Conservation (phyloP, 2,797 vertebrate genomes). For the Picus viridis region DNA sequence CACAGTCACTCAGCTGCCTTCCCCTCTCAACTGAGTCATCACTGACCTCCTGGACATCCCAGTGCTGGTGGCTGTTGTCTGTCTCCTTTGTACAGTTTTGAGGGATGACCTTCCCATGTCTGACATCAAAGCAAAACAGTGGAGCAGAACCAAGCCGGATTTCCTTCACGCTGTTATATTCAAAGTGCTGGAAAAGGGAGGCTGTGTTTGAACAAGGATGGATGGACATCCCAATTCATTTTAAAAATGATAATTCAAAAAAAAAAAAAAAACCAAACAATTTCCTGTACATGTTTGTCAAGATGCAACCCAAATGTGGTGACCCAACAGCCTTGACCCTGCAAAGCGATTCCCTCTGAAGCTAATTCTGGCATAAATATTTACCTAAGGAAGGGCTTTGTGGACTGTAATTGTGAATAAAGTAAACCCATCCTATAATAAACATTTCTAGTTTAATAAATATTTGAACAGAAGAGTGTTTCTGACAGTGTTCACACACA, state of each 20-base stretch:
- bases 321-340: not conserved
- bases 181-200: conserved; percentile 79
- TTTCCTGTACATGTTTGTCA: conserved; percentile 16
- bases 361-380: not conserved
- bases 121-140: conserved; percentile 81
- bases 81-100: conserved; percentile 77
- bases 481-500: not conserved
- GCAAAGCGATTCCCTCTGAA: not conserved
- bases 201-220: not conserved
- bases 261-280: not conserved
- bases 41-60: conserved; percentile 86
- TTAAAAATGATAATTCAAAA: not conserved
- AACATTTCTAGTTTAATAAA: conserved; percentile 31
- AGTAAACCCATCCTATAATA: not conserved
- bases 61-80: conserved; percentile 73
- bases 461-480: conserved; percentile 27
- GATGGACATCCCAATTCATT: not conserved
- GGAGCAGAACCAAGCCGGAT: conserved; percentile 77
- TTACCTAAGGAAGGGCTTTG: conserved; percentile 23
- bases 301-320: not conserved
- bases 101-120: conserved; percentile 77
- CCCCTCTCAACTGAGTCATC: not conserved
- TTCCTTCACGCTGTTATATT: conserved; percentile 82
- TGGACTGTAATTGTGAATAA: not conserved
- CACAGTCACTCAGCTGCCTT: not conserved